These are phyloP conservation scores for Astropecten irregularis DNA, from an alignment of 53 echinoderm and acorn worm species.

Conservation along the genomic window DNA sequence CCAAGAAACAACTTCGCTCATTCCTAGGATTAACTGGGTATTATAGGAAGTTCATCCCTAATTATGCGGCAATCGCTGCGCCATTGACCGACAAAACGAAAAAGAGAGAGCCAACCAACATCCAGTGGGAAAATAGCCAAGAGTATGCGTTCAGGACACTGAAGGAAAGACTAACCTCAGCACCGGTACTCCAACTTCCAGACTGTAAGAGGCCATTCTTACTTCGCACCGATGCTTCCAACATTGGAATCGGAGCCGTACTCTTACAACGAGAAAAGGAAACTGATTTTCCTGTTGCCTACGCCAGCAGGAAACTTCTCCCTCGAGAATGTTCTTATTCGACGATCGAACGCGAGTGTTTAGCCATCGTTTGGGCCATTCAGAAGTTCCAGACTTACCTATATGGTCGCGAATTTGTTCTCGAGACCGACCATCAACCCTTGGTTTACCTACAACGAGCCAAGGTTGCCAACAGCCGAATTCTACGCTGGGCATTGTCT, in stretches of 20 bases:
- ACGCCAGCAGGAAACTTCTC: conserved; percentile 41
- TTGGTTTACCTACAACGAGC: conserved; percentile 22
- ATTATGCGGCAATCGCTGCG: conserved; percentile 25
- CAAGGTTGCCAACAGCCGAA: conserved; percentile 45
- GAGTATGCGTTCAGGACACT: conserved; percentile 44
- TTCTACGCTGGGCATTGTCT: conserved; percentile 53
- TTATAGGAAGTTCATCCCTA: conserved; percentile 37
- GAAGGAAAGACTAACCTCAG: conserved; percentile 16
- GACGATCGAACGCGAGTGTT: conserved; percentile 37
- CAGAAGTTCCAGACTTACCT: conserved; percentile 45
- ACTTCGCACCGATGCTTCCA: conserved; percentile 48
- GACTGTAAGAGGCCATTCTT: conserved; percentile 26
- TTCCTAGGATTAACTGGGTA: conserved; percentile 34
- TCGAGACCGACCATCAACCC: conserved; percentile 57
- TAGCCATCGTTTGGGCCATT: conserved; percentile 39
- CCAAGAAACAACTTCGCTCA: conserved; percentile 26
- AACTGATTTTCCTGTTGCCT: conserved; percentile 57
- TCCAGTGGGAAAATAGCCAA: conserved; percentile 12
- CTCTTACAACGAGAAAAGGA: conserved; percentile 38
- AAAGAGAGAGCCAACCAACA: conserved; percentile 25
- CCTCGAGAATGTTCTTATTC: conserved; percentile 34
- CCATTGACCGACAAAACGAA: conserved; percentile 43
- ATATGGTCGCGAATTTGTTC: conserved; percentile 39
- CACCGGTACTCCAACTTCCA: conserved; percentile 47
- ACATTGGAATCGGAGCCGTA: conserved; percentile 56